These are phyloP conservation scores for Hypomecis atomaria DNA, from an alignment of 2,888 invertebrate species.

Conservation along the genomic window DNA sequence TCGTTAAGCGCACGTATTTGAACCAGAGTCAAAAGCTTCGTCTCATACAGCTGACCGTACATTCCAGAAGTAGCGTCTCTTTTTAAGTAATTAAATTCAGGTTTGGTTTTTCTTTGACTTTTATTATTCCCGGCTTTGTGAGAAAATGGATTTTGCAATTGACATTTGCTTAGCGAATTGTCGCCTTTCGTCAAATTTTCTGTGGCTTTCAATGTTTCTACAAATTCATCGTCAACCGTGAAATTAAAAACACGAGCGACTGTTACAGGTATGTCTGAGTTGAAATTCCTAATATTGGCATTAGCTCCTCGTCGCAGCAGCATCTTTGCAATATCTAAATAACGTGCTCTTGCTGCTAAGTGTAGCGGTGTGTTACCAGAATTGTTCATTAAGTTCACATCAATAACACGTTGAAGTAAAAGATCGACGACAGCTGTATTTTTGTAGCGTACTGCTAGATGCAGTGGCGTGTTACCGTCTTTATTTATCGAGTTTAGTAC, in stretches of 20 bases:
- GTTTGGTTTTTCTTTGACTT: neutral
- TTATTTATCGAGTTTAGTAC: neutral
- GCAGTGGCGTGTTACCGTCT: neutral
- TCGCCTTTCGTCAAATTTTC: neutral
- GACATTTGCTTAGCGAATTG: neutral
- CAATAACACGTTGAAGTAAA: neutral
- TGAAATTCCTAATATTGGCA: conserved; percentile 33
- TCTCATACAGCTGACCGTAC: conserved; percentile 44
- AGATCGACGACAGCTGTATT: neutral
- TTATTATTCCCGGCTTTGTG: neutral
- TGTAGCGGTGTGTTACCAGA: no score
- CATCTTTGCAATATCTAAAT: conserved; percentile 38
- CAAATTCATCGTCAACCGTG: conserved; percentile 21
- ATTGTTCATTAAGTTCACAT: neutral
- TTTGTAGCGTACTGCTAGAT: conserved; percentile 14
- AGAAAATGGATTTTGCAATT: neutral
- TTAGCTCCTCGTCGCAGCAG: conserved; percentile 42
- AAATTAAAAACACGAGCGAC: conserved; percentile 32
- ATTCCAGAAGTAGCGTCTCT: conserved; percentile 38
- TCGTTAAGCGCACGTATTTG: conserved; percentile 49
- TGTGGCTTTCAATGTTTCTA: conserved; percentile 13
- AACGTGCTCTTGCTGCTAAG: conserved; percentile 42
- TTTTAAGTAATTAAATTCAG: conserved; percentile 28
- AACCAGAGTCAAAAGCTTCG: conserved; percentile 50
- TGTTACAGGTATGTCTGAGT: conserved; percentile 40